A percentile compares a stretch with the other conserved stretches of the same genome.
Evolutionary conservation across 2,797 vertebrate species (phyloP).

Genomic region (Chromobotia macracanthus): DNA sequence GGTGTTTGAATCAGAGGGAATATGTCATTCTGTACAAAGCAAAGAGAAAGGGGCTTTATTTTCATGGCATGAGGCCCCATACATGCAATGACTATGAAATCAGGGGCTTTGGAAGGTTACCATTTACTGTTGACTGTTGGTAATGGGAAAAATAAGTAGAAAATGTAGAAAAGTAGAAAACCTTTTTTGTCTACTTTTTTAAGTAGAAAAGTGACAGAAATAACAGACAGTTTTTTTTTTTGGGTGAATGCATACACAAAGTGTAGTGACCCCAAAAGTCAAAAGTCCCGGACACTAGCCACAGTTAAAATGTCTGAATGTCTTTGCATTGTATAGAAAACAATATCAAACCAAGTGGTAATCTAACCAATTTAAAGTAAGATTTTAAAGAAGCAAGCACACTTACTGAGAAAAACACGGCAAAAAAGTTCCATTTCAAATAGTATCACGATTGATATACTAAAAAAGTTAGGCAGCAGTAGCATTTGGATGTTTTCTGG

Average conservation of each 20-base stretch:
- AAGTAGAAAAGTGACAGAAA: slow-evolving; percentile 31
- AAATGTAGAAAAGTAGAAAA: no score
- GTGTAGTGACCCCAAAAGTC: background rate
- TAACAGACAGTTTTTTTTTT: background rate
- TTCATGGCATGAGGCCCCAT: slow-evolving; percentile 47
- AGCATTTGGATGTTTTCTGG: background rate
- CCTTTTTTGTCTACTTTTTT: slow-evolving; percentile 41
- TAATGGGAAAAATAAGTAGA: slow-evolving; percentile 52
- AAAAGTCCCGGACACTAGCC: background rate
- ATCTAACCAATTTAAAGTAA: no score
- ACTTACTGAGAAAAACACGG: no score
- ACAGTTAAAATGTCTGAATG: background rate
- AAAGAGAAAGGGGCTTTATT: slow-evolving; percentile 56
- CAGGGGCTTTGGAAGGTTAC: slow-evolving; percentile 34
- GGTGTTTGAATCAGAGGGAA: slow-evolving; percentile 33
- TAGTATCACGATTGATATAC: no score
- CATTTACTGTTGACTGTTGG: slow-evolving; percentile 47
- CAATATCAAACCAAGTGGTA: background rate
- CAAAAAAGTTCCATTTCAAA: no score
- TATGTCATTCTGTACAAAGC: slow-evolving; percentile 49
- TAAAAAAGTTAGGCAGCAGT: no score
- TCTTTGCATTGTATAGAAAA: background rate
- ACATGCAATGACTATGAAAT: slow-evolving; percentile 47
- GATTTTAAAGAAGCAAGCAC: no score
- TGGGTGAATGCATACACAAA: background rate